A percentile compares a stretch with the other conserved stretches of the same genome.
Conservation (phyloP, 2,113 vertebrate species). For the Gymnocephalus cernua region DNA sequence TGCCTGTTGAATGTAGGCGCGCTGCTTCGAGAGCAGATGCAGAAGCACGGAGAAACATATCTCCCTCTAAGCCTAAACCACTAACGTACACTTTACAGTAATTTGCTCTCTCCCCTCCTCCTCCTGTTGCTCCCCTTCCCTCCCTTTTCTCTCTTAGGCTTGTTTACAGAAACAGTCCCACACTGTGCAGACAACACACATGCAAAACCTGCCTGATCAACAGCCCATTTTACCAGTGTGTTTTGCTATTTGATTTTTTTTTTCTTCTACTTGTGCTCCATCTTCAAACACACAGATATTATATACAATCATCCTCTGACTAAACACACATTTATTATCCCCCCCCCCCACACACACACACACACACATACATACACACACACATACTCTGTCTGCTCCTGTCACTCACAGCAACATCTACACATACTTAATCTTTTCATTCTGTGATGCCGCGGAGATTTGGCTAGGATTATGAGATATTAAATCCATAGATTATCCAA, state of each 20-base stretch:
- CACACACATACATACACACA: constrained; percentile 23
- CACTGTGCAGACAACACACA: constrained; percentile 65
- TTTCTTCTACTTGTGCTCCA: constrained; percentile 11
- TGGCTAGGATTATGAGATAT: constrained; percentile 83
- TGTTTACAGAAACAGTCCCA: constrained; percentile 79
- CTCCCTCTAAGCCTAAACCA: constrained; percentile 72
- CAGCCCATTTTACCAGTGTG: constrained; percentile 38
- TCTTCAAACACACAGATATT: constrained; percentile 59
- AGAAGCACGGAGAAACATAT: constrained; percentile 65
- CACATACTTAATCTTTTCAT: constrained; percentile 74
- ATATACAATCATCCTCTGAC: constrained; percentile 40
- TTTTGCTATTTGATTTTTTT: constrained; percentile 58
- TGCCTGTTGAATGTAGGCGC: constrained; percentile 82
- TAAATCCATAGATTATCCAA: constrained; percentile 87
- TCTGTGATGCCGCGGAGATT: constrained; percentile 75
- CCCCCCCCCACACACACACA: not conserved
- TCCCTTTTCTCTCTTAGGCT: constrained; percentile 59
- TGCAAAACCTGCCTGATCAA: constrained; percentile 60
- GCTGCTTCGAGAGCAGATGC: constrained; percentile 73
- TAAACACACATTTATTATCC: constrained; percentile 35
- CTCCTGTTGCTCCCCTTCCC: constrained; percentile 64
- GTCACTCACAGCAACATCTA: constrained; percentile 59
- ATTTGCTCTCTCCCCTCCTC: constrained; percentile 68
- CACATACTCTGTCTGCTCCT: constrained; percentile 34
- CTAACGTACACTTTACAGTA: constrained; percentile 74